A percentile compares a stretch with the other conserved stretches of the same genome.
Evolutionary conservation across 2,113 vertebrate genomes (phyloP).

Genomic region (Macaca fascicularis): T2T-MFA8v1.1 NC_088391.1:76859501-76860000

Average conservation of each 20-base stretch:
- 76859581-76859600: not conserved
- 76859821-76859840: not conserved
- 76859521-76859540: not conserved
- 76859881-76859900: not conserved
- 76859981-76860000: not conserved
- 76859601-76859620: not conserved
- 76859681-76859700: not conserved
- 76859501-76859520: too few species aligned
- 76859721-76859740: not conserved
- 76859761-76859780: not conserved
- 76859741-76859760: not conserved
- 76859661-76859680: not conserved
- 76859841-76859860: not conserved
- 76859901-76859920: not conserved
- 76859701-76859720: not conserved
- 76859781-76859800: not conserved
- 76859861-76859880: not conserved
- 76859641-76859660: not conserved
- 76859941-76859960: not conserved
- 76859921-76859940: not conserved
- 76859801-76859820: not conserved
- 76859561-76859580: not conserved
- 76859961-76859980: not conserved
- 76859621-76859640: not conserved
- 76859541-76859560: not conserved